These are phyloP conservation scores for Gobiocypris rarus DNA, from an alignment of 2,113 vertebrate genomes.

Conservation along the genomic window DNA sequence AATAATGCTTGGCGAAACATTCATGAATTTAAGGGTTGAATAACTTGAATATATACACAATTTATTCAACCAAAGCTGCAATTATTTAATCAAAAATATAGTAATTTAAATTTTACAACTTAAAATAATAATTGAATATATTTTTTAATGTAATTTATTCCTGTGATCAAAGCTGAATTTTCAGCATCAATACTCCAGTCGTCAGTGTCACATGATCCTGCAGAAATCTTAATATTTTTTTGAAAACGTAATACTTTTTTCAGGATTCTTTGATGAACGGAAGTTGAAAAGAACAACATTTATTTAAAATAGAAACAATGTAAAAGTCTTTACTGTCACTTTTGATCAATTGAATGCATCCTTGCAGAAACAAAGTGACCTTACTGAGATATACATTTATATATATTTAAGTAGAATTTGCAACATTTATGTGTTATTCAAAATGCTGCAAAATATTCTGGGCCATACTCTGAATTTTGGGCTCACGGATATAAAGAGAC, in stretches of 20 bases:
- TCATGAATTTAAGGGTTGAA: too few relatives aligned
- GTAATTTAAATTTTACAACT: too few relatives aligned
- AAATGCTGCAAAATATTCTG: not conserved
- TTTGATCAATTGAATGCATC: too few relatives aligned
- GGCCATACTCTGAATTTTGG: not conserved
- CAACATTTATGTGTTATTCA: not conserved
- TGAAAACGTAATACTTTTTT: not conserved
- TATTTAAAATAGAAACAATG: not conserved
- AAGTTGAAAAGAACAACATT: not conserved
- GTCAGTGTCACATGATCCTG: not conserved
- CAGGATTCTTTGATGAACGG: not conserved
- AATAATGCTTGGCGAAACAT: too few relatives aligned
- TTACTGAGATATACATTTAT: not conserved
- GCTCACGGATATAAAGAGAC: slow-evolving; percentile 6
- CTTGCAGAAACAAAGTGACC: not conserved
- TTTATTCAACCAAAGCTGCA: not conserved
- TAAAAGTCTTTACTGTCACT: too few relatives aligned
- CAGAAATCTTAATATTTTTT: not conserved
- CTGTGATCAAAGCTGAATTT: too few relatives aligned
- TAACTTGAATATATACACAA: too few relatives aligned
- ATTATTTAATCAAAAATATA: too few relatives aligned
- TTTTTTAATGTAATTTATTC: too few relatives aligned
- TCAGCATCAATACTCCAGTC: not conserved
- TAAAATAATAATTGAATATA: too few relatives aligned
- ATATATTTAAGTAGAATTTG: not conserved